Base-by-base conservation (phyloP, 2,113 vertebrate genomes). In the Apus apus region DNA sequence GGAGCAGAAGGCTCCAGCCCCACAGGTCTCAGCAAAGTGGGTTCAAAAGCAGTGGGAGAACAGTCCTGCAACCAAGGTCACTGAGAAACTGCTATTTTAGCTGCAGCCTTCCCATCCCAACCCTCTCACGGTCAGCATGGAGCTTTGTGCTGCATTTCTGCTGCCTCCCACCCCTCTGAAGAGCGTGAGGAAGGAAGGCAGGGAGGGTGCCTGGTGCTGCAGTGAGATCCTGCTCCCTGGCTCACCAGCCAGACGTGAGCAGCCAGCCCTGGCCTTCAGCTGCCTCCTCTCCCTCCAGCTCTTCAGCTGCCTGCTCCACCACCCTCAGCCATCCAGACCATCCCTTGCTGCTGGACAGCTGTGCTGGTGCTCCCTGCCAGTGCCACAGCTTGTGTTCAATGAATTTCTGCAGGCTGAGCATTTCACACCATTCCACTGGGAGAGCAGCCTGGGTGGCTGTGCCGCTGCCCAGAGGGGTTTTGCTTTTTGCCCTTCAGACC, bases 61-160 rank as follows among this genome's bases (percentile, higher is more conserved):
- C 34, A 77, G 30, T 56, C 46, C 87, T 13, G 8, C 14, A 32
- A n/a, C 15, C 7, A 26, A 80, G 26, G 57, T 68, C 50, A n/a
- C 29, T 0, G 0, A 30, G 18, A 84, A 65, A 58, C 3, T 2
- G 22, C 7, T 79, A 21, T 70, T 82, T 70, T 15, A 77, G 26
- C 53, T 50, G 60, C 45, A 89, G 51, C 46, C 27, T 64, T 80
- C 23, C 60, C 1, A 0, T 61, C 26, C 48, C 4, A 2, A 3
- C 38, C 43, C 5, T 32, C 51, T 71, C 45, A 17, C 0, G 4
- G n/a, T 26, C 10, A 5, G 54, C 36, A 62, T 0, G 0, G 68
- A 20, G 50, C 36, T 74, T 71, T 40, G 25, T 20, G 32, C 12
- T 36, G 11, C 0, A 0, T 46, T 92, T 70, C 53, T 57, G 29